Conservation (phyloP, 2,797 vertebrate species). For the Pteronotus mesoamericanus region DNA sequence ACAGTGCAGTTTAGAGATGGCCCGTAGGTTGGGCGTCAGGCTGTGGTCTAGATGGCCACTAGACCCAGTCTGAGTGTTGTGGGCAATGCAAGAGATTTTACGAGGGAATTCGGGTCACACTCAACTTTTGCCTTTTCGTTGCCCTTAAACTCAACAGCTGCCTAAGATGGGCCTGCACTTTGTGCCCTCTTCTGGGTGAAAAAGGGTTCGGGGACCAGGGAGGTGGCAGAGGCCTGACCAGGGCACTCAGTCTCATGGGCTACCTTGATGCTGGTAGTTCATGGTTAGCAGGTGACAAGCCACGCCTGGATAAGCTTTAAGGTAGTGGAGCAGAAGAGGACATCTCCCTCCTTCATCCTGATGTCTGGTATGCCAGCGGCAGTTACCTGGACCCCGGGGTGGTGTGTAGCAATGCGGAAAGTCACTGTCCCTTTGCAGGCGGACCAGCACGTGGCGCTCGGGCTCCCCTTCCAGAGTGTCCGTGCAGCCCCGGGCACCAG, state of each 20-base stretch:
- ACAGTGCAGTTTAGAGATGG: not conserved
- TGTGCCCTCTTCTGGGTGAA: not conserved
- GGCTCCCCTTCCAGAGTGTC: not conserved
- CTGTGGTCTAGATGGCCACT: rapidly evolving
- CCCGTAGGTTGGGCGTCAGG: rapidly evolving
- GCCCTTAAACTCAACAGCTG: not conserved
- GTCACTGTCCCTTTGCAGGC: not conserved
- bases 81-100: not conserved
- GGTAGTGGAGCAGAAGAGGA: not conserved
- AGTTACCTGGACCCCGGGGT: not conserved
- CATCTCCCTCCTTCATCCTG: not conserved
- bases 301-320: not conserved
- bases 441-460: not conserved
- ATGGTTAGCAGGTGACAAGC: not conserved
- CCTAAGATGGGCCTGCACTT: not conserved
- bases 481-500: not conserved
- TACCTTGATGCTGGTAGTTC: not conserved
- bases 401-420: not conserved
- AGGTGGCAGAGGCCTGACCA: not conserved
- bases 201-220: not conserved
- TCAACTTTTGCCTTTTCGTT: not conserved
- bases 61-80: rapidly evolving
- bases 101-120: not conserved
- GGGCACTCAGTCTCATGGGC: not conserved
- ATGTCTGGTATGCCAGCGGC: rapidly evolving